Evolutionary conservation across 2,113 vertebrate genomes (phyloP).

Genomic region (Onychorhynchus coronatus): DNA sequence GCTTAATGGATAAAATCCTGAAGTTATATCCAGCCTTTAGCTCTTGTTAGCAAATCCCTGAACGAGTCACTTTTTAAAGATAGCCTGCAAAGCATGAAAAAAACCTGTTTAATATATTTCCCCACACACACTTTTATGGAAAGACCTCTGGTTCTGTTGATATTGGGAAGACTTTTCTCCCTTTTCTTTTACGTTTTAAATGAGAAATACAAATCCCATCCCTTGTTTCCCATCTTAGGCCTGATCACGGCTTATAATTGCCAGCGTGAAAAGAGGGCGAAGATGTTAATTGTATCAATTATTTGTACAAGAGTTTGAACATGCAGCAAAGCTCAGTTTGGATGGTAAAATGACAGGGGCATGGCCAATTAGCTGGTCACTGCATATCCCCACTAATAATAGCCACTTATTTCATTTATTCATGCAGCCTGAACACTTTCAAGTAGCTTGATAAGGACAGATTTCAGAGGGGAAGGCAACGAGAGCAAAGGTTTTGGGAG

Average conservation of each 20-base stretch:
- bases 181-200: neutral
- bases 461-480: neutral
- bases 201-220: neutral
- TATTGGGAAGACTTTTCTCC: fast-evolving
- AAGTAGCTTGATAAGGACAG: neutral
- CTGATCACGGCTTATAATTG: neutral
- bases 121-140: fast-evolving
- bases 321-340: neutral
- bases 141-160: neutral
- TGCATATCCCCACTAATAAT: neutral
- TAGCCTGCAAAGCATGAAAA: neutral
- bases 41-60: neutral
- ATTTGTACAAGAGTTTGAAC: neutral
- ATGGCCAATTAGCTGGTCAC: neutral
- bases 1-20: neutral
- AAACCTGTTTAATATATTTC: neutral
- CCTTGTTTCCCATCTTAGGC: neutral
- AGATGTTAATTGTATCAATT: conserved; percentile 25
- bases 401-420: neutral
- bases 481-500: neutral
- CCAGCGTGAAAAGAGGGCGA: neutral
- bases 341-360: neutral
- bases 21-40: neutral
- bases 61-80: neutral
- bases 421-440: neutral